Conservation (phyloP, 2,113 vertebrate species). For the Conger conger region DNA sequence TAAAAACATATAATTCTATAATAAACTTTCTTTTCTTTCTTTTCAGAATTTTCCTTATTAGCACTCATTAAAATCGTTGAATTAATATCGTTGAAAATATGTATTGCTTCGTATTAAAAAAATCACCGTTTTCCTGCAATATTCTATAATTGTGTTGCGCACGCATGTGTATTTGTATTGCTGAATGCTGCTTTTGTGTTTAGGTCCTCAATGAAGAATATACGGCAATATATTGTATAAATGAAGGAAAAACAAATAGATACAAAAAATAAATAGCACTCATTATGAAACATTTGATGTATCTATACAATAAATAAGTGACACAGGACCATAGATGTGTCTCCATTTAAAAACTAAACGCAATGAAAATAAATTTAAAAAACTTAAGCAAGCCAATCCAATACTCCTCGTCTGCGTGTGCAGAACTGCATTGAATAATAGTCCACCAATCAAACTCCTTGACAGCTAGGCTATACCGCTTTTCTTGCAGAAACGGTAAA, state of each 20-base stretch:
- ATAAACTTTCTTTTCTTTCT: too few species aligned
- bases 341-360: not conserved
- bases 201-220: not conserved
- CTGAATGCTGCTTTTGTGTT: not conserved
- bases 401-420: not conserved
- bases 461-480: not conserved
- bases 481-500: not conserved
- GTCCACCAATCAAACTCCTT: not conserved
- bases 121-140: not conserved
- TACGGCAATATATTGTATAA: not conserved
- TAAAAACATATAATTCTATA: too few species aligned
- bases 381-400: not conserved
- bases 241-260: too few species aligned
- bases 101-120: not conserved
- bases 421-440: not conserved
- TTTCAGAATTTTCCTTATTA: too few species aligned
- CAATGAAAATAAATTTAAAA: not conserved
- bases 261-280: too few species aligned
- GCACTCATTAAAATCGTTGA: too few species aligned
- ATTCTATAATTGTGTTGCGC: not conserved
- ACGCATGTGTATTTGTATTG: not conserved
- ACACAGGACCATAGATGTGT: not conserved
- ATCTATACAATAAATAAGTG: not conserved
- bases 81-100: too few species aligned
- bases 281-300: too few species aligned